phyloP scores from a whole-genome alignment of 2,888 invertebrate species.

The Ganaspis brasiliensis region DNA sequence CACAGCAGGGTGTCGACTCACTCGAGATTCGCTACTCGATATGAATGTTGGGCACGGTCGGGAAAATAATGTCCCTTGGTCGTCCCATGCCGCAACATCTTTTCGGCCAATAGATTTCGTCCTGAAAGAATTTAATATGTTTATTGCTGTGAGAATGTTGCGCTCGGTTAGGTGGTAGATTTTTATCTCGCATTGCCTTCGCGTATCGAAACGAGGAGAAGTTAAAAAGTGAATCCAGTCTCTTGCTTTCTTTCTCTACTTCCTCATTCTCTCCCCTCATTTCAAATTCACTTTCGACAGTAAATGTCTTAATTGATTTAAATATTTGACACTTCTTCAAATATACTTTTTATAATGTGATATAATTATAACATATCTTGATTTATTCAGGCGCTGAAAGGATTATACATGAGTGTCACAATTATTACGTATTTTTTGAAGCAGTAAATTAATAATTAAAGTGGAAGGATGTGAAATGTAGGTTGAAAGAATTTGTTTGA shows the following conservation, averaged over 20 bases:
- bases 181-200: constrained; percentile 65
- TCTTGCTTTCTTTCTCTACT: constrained; percentile 15
- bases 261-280: constrained; percentile 11
- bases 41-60: constrained; percentile 68
- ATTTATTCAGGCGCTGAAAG: no score
- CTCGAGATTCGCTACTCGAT: constrained; percentile 77
- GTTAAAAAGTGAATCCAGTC: constrained; percentile 30
- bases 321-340: background rate
- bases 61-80: constrained; percentile 69
- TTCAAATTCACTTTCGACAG: background rate
- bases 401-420: no score
- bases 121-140: constrained; percentile 72
- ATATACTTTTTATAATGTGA: no score
- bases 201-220: constrained; percentile 34
- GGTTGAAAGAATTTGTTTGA: no score
- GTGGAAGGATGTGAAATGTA: no score
- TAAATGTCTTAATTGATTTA: constrained; percentile 27
- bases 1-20: constrained; percentile 75
- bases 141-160: constrained; percentile 78
- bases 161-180: constrained; percentile 69
- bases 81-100: constrained; percentile 47
- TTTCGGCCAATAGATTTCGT: constrained; percentile 67
- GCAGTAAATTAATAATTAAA: no score
- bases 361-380: no score
- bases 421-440: no score